phyloP scores from a whole-genome alignment of 2,113 vertebrate genomes.

The Antechinus stuartii region DNA sequence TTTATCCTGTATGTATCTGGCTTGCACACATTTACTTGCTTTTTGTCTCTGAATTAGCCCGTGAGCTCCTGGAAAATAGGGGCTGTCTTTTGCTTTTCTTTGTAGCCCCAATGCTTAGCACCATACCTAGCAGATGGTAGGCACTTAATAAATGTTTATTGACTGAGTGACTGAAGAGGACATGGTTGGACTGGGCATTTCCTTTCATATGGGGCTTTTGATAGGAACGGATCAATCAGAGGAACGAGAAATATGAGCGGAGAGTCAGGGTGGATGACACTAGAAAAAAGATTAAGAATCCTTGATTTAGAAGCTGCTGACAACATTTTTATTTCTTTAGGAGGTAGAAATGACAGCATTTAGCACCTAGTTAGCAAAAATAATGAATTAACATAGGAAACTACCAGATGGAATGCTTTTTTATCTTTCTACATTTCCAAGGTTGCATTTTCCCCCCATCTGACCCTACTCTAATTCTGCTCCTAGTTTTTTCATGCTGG shows the following conservation, averaged over 20 bases:
- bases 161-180: not conserved
- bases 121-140: not conserved
- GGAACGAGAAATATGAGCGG: not conserved
- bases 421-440: not conserved
- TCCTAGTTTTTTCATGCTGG: no score
- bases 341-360: not conserved
- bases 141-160: not conserved
- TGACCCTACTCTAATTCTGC: not conserved
- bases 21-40: not conserved
- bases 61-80: not conserved
- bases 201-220: not conserved
- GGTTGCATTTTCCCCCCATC: not conserved
- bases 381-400: slow-evolving; percentile 2
- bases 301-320: not conserved
- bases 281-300: not conserved
- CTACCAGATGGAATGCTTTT: not conserved
- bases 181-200: not conserved
- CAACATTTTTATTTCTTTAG: not conserved
- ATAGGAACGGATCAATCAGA: not conserved
- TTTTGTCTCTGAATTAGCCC: not conserved
- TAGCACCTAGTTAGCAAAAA: slow-evolving; percentile 2
- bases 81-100: not conserved
- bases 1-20: not conserved
- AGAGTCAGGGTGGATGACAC: not conserved
- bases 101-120: not conserved